Base-by-base conservation (phyloP, 2,113 vertebrate species). In the Gymnocephalus cernua region DNA sequence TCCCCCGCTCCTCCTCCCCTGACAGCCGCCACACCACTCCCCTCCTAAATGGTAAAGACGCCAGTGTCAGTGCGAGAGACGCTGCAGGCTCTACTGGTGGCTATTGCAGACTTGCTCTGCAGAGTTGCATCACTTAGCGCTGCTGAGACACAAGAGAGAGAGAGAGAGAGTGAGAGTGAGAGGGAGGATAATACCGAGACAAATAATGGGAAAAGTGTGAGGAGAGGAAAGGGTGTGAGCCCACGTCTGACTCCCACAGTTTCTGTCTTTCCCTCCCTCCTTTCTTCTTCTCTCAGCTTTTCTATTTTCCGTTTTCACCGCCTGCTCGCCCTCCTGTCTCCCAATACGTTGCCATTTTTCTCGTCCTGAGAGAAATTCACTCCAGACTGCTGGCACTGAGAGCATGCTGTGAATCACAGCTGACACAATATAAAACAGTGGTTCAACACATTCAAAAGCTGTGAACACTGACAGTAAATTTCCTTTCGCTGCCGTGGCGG, bases 121-220 rank as follows among this genome's bases (percentile, higher is more conserved):
- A 81, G 69, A 89, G 84, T 93, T 93, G 88, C 92, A 93, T 93
- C 92, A 93, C 83, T 87, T 88, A 79, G 71, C 18, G 13, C 73
- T 63, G 58, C 27, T 1, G 77, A 80, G 74, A 84, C 25, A 69
- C 75, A 54, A 23, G 71, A 32, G 61, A 53, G 70, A 45, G 50
- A 41, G 57, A 86, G 73, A 80, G 73, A 29, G 54, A 61, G 86
- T 50, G 57, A 45, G 75, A 8, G 19, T 6, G 63, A 27, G 70
- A 48, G 57, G 16, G 62, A 38, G 84, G 57, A 63, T 13, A 76
- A 86, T 23, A 70, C 53, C 10, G 70, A 78, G 87, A 77, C 48
- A 57, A 83, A 87, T 80, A 79, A 89, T 87, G 82, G 78, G 87
- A 84, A 67, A 83, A 70, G 85, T 79, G 81, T 79, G 74, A 79